Evolutionary conservation across 2,113 vertebrate species (phyloP).

Genomic region (Anhinga anhinga): DNA sequence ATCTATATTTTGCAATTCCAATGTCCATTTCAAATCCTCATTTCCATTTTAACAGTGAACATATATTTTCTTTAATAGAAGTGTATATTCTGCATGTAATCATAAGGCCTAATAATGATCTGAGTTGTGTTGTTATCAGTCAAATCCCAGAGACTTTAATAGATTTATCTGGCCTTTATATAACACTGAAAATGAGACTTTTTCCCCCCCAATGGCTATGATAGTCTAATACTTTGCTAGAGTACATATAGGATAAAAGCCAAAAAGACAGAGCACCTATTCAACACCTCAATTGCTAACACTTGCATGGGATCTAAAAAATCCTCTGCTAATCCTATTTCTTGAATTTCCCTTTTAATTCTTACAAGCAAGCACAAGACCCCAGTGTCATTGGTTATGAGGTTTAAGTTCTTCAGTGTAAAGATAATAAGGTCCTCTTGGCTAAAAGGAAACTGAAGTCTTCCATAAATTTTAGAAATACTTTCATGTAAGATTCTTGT

Average conservation of each 20-base stretch:
- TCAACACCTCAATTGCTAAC: background rate
- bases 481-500: background rate
- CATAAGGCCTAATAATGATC: background rate
- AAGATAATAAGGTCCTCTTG: background rate
- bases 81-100: background rate
- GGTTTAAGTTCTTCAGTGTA: background rate
- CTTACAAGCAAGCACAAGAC: background rate
- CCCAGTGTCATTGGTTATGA: background rate
- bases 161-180: background rate
- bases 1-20: background rate
- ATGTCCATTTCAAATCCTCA: background rate
- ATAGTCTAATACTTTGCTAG: background rate
- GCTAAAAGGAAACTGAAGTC: background rate
- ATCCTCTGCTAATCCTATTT: background rate
- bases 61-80: background rate
- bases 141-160: background rate
- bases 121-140: background rate
- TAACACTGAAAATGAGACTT: background rate
- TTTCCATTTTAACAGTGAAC: background rate
- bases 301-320: background rate
- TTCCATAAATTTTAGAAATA: background rate
- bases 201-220: fast-evolving
- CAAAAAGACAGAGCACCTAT: background rate
- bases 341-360: background rate
- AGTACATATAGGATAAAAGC: background rate